Conservation (phyloP, 2,797 vertebrate species). For the Karalla daura region DNA sequence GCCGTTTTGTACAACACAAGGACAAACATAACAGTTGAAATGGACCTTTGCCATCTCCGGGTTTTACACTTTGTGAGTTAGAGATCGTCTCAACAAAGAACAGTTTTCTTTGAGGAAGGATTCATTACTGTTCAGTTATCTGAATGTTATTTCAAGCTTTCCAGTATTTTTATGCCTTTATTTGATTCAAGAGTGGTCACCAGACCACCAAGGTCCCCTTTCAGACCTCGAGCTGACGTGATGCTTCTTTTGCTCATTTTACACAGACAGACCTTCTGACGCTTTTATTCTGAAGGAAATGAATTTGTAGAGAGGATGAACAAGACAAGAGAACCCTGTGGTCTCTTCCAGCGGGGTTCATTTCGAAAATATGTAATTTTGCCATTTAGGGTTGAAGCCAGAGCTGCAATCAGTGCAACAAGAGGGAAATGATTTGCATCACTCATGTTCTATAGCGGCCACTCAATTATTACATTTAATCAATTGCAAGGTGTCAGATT, state of each 20-base stretch:
- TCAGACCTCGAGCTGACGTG: background rate
- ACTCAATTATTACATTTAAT: slow-evolving; percentile 47
- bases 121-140: background rate
- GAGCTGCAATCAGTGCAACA: background rate
- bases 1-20: too few species aligned
- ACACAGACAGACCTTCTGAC: background rate
- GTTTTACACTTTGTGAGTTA: background rate
- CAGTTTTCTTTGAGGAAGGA: background rate
- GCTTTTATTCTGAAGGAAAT: background rate
- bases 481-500: slow-evolving; percentile 49
- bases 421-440: slow-evolving; percentile 3
- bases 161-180: too few species aligned
- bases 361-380: too few species aligned
- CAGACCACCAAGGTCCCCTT: background rate
- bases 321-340: too few species aligned
- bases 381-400: background rate
- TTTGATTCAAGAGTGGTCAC: too few species aligned
- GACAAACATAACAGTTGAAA: too few species aligned
- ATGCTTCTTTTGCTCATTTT: background rate
- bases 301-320: background rate
- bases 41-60: background rate
- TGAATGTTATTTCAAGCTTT: background rate
- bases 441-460: slow-evolving; percentile 8
- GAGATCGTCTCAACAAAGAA: background rate
- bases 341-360: too few species aligned